A percentile compares a stretch with the other conserved stretches of the same genome.
phyloP scores from a whole-genome alignment of 1,140 invertebrate species.

The Thaumatotibia leucotreta region DNA sequence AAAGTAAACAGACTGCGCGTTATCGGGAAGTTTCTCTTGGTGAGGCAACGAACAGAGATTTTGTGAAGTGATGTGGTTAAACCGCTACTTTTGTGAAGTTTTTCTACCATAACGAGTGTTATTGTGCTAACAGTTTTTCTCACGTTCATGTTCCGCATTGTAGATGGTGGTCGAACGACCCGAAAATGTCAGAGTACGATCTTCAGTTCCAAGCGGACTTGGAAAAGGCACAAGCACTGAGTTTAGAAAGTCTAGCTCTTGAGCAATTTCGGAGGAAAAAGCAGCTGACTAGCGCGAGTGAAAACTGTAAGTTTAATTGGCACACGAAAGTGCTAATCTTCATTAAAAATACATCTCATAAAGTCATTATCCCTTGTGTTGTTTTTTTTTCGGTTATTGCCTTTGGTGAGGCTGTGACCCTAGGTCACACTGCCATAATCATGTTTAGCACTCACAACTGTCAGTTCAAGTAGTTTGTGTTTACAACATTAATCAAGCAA shows the following conservation, averaged over 20 bases:
- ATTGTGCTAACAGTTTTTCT: slow-evolving; percentile 42
- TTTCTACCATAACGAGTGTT: slow-evolving; percentile 43
- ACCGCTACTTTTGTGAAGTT: slow-evolving; percentile 37
- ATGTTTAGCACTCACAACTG: neutral
- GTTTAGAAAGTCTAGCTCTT: slow-evolving; percentile 88
- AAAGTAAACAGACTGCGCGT: slow-evolving; percentile 41
- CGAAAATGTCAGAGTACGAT: slow-evolving; percentile 82
- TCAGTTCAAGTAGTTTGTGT: slow-evolving; percentile 2
- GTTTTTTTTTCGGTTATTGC: neutral
- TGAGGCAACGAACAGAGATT: slow-evolving; percentile 29
- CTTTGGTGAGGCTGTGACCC: neutral
- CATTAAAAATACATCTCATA: neutral
- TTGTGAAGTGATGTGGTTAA: slow-evolving; percentile 20
- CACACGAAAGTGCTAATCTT: neutral
- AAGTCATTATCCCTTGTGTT: neutral
- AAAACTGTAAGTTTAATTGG: slow-evolving; percentile 34
- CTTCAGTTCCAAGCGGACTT: slow-evolving; percentile 90
- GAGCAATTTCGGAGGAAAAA: slow-evolving; percentile 87
- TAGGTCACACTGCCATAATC: neutral
- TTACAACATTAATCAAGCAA: slow-evolving; percentile 4
- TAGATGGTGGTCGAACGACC: slow-evolving; percentile 39
- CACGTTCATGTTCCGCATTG: slow-evolving; percentile 46
- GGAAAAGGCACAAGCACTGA: slow-evolving; percentile 89
- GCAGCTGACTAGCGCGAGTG: slow-evolving; percentile 61
- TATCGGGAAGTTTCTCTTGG: slow-evolving; percentile 42